Base-by-base conservation (phyloP, 2,797 vertebrate species). In the Takifugu ocellatus region DNA sequence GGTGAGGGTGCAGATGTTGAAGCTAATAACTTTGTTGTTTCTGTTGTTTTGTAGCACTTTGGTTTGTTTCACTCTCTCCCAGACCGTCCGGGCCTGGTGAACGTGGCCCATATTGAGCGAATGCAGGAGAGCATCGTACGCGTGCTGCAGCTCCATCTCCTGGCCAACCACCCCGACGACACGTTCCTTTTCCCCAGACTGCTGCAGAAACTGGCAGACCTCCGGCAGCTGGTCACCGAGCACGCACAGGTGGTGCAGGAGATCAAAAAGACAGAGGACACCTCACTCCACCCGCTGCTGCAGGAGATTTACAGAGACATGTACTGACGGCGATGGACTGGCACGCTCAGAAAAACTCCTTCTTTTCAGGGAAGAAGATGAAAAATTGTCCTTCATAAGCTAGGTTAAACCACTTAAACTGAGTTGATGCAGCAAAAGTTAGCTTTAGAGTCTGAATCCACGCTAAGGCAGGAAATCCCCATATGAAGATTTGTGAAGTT, bases 281-380 rank as follows among this genome's bases (percentile, higher is more conserved):
- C 94, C 0, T 93, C 93, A 1, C 91, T 98, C 66, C 96, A 99
- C 78, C 96, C 96, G 3, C 90, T 99, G 56, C 89, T 99, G 78
- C 96, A 99, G 75, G 96, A 99, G 79, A 99, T 99, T 82, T 99
- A 99, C 91, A 93, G 90, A 89, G 96, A 99, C 87, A 97, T 99
- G 96, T 99, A 98, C 86, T 99, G 86, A 94, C 51, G 61, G 31
- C 26, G 27, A 67, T 56, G 51, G 42, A 73, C 39, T 50, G 51
- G 60, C 24, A 26, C 56, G 31, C 51, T 56, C 58, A 48, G 49
- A 51, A 56, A 55, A 64, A 43, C n/a, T 29, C 57, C 63, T 67
- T 29, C 45, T 47, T 61, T 54, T 14, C 70, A 54, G 63, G 68
- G 72, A 62, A 70, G 61, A 68, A 70, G 46, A 70, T 69, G 45